Evolutionary conservation across 2,113 vertebrate species (phyloP).

Genomic region (Serilophus lunatus): DNA sequence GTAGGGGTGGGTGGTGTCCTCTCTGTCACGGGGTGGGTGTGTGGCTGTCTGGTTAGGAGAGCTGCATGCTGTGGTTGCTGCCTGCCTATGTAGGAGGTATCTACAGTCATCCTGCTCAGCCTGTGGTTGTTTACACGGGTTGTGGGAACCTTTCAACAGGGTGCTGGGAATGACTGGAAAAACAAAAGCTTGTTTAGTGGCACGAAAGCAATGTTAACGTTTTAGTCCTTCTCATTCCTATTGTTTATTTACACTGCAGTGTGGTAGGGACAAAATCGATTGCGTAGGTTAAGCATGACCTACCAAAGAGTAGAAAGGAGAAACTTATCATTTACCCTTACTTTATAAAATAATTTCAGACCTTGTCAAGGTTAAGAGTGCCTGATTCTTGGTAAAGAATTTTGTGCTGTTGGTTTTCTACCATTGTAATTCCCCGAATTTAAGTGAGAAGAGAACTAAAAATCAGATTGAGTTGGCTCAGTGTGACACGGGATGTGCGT

Average conservation of each 20-base stretch:
- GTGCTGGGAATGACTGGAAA: conserved; percentile 44
- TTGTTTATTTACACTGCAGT: conserved; percentile 36
- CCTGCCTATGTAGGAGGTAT: conserved; percentile 5
- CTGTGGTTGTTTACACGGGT: conserved; percentile 3
- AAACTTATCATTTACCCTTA: not conserved
- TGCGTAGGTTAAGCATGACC: not conserved
- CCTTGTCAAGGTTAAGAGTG: not conserved
- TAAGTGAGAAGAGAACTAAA: not conserved
- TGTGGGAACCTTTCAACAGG: conserved; percentile 56
- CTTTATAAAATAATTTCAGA: not conserved
- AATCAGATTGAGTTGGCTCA: not conserved
- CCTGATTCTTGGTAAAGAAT: not conserved
- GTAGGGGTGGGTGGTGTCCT: not conserved
- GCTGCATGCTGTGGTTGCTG: not conserved
- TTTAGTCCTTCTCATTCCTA: conserved; percentile 20
- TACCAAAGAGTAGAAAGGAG: not conserved
- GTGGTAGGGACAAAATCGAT: conserved; percentile 23
- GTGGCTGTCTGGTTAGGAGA: not conserved
- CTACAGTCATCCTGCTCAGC: conserved; percentile 23
- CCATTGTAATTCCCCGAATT: not conserved
- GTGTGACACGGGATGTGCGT: accelerated
- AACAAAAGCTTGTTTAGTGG: conserved; percentile 53
- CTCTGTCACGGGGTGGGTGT: not conserved
- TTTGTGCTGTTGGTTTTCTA: not conserved
- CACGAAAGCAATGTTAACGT: conserved; percentile 49